phyloP scores from a whole-genome alignment of 2,888 invertebrate genomes.

The Elysia crispata region DNA sequence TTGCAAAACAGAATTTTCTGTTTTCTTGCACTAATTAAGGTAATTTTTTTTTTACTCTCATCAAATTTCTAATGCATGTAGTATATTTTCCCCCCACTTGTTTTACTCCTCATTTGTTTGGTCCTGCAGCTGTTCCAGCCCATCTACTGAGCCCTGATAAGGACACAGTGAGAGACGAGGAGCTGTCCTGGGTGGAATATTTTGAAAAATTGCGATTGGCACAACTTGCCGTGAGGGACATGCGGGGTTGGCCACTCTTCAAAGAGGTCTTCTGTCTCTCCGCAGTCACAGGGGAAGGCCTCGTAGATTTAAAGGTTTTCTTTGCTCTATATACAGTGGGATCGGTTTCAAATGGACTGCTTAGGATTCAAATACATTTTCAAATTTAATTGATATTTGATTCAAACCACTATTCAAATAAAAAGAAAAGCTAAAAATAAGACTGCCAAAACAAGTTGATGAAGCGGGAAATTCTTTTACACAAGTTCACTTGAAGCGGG shows the following conservation, averaged over 20 bases:
- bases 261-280: slow-evolving; percentile 94
- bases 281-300: slow-evolving; percentile 87
- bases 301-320: slow-evolving; percentile 83
- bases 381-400: no score
- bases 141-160: neutral
- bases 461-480: neutral
- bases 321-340: no score
- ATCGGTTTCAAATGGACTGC: no score
- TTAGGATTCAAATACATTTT: no score
- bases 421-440: neutral
- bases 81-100: no score
- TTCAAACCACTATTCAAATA: no score
- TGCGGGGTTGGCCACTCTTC: slow-evolving; percentile 86
- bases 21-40: no score
- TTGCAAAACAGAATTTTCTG: no score
- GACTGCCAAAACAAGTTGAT: neutral
- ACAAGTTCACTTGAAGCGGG: no score
- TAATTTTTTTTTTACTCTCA: no score
- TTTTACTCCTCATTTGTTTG: no score
- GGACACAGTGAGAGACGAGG: slow-evolving; percentile 23
- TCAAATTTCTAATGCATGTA: no score
- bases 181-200: slow-evolving; percentile 52
- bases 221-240: slow-evolving; percentile 61
- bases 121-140: slow-evolving; percentile 29
- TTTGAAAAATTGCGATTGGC: slow-evolving; percentile 57